Base-by-base conservation (phyloP, 2,888 invertebrate genomes). In the Micropterix aruncella region DNA sequence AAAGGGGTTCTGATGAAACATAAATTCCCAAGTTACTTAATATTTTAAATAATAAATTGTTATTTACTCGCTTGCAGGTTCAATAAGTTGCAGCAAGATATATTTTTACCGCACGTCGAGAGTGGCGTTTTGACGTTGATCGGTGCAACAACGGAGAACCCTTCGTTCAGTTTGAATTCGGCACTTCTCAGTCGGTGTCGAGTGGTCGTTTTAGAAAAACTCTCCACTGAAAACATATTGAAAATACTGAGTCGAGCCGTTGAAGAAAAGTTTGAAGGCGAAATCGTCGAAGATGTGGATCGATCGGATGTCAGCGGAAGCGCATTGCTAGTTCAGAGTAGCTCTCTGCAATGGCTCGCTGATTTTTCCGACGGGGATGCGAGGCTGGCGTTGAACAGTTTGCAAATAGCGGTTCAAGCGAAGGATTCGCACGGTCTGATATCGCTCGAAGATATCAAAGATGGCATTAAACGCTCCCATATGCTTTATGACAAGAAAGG, bases 141-240 rank as follows among this genome's bases (percentile, higher is more conserved):
- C 46, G 89, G 89, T 18, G 89, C 89, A 1, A 90, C 89, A 0
- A 90, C 89, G 37, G 89, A 89, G 60, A 89, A 89, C 61, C 89
- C 89, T n/a, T 88, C 88, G 1, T 89, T 88, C 59, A 80, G 79
- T 54, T 72, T 89, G 41, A 89, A 89, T 61, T 79, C 78, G 51
- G 87, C 89, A 1, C 61, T 90, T 19, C 64, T 89, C 7, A 87
- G 86, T 58, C 72, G 89, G 17, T 88, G 87, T 55, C 70, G 82
- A 50, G 85, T 89, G 2, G 74, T 88, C 47, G 77, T 83, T 1
- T 62, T 86, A 58, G 77, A 85, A 50, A 88, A 87, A 62, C 64
- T 88, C 18, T 60, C 66, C 40, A 58, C 71, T 12, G 66, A 74
- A 19, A 70, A 79, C 58, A 61, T 88, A 18, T 53, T 73, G 46